Evolutionary conservation across 2,888 invertebrate genomes (phyloP).

Genomic region (Chloromyia formosa): DNA sequence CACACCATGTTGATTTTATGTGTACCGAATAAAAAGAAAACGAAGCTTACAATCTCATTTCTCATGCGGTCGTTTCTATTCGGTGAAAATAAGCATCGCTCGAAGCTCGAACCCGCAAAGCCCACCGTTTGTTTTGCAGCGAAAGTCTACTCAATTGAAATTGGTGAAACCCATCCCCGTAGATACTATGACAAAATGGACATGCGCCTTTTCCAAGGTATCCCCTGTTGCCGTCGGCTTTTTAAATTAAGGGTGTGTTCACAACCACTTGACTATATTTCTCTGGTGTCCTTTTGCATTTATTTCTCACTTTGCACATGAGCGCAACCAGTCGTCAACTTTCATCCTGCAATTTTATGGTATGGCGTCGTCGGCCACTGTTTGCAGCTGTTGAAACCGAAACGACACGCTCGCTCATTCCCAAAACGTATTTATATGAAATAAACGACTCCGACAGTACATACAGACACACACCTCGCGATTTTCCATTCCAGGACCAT

Average conservation of each 20-base stretch:
- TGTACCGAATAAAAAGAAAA: slow-evolving; percentile 17
- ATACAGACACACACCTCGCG: background rate
- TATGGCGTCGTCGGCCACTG: slow-evolving; percentile 20
- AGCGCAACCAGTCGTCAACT: slow-evolving; percentile 25
- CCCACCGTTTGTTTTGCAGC: slow-evolving; percentile 6
- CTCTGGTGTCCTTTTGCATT: slow-evolving; percentile 6
- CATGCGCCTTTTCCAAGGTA: slow-evolving; percentile 13
- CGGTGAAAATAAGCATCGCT: slow-evolving; percentile 37
- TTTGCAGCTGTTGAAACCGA: slow-evolving; percentile 31
- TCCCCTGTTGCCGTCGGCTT: background rate
- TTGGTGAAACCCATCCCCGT: slow-evolving; percentile 11
- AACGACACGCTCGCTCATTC: background rate
- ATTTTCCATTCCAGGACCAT: slow-evolving; percentile 1
- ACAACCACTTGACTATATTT: slow-evolving; percentile 8
- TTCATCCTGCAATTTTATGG: slow-evolving; percentile 18
- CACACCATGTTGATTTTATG: slow-evolving; percentile 44
- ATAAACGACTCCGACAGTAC: slow-evolving; percentile 17
- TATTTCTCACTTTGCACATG: slow-evolving; percentile 35
- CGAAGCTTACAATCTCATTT: slow-evolving; percentile 24
- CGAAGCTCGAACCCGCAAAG: background rate
- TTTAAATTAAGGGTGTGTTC: slow-evolving; percentile 39
- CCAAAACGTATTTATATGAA: slow-evolving; percentile 7
- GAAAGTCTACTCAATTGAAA: slow-evolving; percentile 23
- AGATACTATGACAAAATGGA: background rate
- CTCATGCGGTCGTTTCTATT: slow-evolving; percentile 26